Evolutionary conservation across 30 jellyfish, hydroid and myxozoan genomes (phyloP).

Genomic region (Aurelia coerulea): DNA sequence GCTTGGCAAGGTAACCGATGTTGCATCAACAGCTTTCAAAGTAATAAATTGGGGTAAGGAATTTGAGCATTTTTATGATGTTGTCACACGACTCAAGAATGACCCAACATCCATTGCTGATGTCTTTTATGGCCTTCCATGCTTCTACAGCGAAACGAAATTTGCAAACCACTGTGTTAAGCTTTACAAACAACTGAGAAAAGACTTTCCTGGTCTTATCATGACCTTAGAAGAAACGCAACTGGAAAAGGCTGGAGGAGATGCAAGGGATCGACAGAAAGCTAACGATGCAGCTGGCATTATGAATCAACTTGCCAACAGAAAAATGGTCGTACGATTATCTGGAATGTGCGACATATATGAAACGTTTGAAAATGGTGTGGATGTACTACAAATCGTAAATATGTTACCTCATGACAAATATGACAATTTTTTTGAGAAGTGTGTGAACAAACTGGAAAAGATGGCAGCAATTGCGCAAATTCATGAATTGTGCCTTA

Average conservation of each 20-base stretch:
- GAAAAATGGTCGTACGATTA: not conserved
- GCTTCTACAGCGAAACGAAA: not conserved
- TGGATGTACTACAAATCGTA: slow-evolving; percentile 19
- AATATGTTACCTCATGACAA: slow-evolving; percentile 16
- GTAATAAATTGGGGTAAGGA: slow-evolving; percentile 2
- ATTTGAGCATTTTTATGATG: not conserved
- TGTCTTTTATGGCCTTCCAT: not conserved
- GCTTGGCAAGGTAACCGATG: slow-evolving; percentile 5
- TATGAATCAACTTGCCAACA: not conserved
- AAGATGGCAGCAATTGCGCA: not conserved
- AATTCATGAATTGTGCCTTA: not conserved
- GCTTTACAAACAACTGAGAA: not conserved
- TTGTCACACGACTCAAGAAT: not conserved
- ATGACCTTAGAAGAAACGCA: slow-evolving; percentile 19
- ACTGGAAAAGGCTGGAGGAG: slow-evolving; percentile 1
- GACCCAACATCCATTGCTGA: not conserved
- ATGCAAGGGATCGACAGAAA: slow-evolving; percentile 5
- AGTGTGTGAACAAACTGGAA: not conserved
- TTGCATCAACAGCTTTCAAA: not conserved
- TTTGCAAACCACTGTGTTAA: not conserved
- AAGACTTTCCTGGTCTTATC: slow-evolving; percentile 12
- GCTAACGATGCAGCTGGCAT: slow-evolving; percentile 11
- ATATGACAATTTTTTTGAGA: not conserved
- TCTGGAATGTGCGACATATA: slow-evolving; percentile 25
- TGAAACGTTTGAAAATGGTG: slow-evolving; percentile 13